phyloP scores from a whole-genome alignment of 2,797 vertebrate species.

The Pachyuromys duprasi region DNA sequence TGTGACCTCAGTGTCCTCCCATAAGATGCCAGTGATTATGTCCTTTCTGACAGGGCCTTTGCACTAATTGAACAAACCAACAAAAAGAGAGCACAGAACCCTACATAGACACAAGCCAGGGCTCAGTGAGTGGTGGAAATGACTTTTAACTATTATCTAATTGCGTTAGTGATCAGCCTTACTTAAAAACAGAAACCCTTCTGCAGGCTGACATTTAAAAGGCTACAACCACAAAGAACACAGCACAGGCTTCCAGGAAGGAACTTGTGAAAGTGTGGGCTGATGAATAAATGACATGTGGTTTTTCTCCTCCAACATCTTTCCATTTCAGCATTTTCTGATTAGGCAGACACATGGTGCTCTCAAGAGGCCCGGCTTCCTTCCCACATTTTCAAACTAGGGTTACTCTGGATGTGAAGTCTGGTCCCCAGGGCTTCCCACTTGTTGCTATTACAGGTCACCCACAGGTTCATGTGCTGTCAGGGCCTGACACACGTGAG shows the following conservation, averaged over 20 bases:
- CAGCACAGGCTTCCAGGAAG: conserved; percentile 54
- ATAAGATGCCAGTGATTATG: neutral
- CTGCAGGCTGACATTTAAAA: conserved; percentile 74
- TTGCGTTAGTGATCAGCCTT: conserved; percentile 63
- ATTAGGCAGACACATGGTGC: conserved; percentile 63
- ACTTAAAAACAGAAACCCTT: conserved; percentile 73
- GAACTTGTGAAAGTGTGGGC: conserved; percentile 65
- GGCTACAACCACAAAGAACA: conserved; percentile 59
- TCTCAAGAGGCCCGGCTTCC: neutral
- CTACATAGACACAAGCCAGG: neutral
- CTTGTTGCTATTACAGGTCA: neutral
- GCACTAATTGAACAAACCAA: neutral
- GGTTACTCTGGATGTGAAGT: neutral
- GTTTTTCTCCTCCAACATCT: conserved; percentile 68
- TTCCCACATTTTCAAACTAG: conserved; percentile 60
- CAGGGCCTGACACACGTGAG: neutral
- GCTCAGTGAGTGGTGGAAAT: neutral
- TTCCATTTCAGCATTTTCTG: conserved; percentile 63
- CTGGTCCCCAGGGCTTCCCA: neutral
- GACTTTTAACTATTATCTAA: conserved; percentile 57
- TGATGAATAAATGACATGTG: conserved; percentile 70
- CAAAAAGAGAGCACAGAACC: neutral
- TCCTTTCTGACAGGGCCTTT: neutral
- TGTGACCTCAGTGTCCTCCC: neutral
- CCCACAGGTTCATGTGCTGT: neutral